Percentiles rank a stretch among this genome's conserved stretches.
Conservation (phyloP, 2,113 vertebrate genomes). For the Osmerus mordax region DNA sequence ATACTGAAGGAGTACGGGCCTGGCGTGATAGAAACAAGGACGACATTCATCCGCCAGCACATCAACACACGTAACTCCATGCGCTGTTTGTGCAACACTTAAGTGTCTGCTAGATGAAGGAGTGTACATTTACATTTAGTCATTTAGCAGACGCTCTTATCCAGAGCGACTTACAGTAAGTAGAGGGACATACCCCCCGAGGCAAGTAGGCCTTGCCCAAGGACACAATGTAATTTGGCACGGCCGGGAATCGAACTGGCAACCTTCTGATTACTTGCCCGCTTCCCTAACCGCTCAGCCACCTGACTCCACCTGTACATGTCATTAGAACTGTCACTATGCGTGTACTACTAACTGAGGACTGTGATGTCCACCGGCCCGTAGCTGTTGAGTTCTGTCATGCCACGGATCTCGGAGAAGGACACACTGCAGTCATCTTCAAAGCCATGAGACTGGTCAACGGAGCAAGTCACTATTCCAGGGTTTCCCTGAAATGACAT, state of each 20-base stretch:
- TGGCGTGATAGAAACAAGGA: slow-evolving; percentile 35
- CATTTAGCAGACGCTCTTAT: too few relatives aligned
- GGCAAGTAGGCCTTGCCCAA: too few relatives aligned
- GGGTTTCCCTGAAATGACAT: slow-evolving; percentile 67
- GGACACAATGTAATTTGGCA: too few relatives aligned
- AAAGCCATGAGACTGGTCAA: slow-evolving; percentile 54
- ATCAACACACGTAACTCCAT: too few relatives aligned
- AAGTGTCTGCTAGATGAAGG: neutral
- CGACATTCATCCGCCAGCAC: neutral
- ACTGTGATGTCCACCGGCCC: slow-evolving; percentile 61
- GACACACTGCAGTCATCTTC: slow-evolving; percentile 58
- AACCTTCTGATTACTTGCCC: too few relatives aligned
- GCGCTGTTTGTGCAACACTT: neutral
- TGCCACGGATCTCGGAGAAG: slow-evolving; percentile 81
- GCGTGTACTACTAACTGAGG: slow-evolving; percentile 59
- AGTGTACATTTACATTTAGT: neutral
- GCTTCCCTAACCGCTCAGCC: too few relatives aligned
- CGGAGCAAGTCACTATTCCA: slow-evolving; percentile 71
- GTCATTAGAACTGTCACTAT: neutral
- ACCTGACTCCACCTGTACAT: too few relatives aligned
- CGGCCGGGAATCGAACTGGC: too few relatives aligned
- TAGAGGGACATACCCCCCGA: too few relatives aligned
- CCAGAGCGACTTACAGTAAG: too few relatives aligned
- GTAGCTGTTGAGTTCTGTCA: slow-evolving; percentile 81
- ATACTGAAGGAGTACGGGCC: slow-evolving; percentile 73